A percentile compares a stretch with the other conserved stretches of the same genome.
These are phyloP conservation scores for Gortyna flavago DNA, from an alignment of 2,888 invertebrate genomes.

Conservation along the genomic window DNA sequence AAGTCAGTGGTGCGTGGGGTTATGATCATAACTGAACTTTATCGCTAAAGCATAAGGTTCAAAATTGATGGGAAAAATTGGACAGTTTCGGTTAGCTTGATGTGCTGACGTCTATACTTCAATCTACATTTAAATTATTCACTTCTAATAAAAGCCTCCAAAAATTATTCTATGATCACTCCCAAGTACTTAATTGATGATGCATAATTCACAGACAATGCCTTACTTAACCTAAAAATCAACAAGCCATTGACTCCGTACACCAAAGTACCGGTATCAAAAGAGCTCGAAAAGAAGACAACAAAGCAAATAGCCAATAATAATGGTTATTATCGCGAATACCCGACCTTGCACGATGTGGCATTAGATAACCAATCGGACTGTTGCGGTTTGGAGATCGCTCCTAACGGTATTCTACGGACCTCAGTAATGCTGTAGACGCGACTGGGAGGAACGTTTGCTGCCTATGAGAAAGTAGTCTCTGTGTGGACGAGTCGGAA, in stretches of 20 bases:
- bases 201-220: slow-evolving; percentile 2
- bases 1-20: not conserved
- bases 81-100: too few species aligned
- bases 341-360: slow-evolving; percentile 77
- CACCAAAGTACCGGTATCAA: slow-evolving; percentile 55
- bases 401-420: slow-evolving; percentile 78
- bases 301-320: slow-evolving; percentile 65
- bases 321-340: slow-evolving; percentile 67
- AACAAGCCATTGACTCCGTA: slow-evolving; percentile 33
- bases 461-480: slow-evolving; percentile 54
- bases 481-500: slow-evolving; percentile 19
- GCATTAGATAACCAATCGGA: slow-evolving; percentile 83
- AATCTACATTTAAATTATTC: slow-evolving; percentile 4
- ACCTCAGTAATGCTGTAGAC: slow-evolving; percentile 33
- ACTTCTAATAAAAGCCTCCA: not conserved
- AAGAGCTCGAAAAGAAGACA: slow-evolving; percentile 62
- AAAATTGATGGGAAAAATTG: too few species aligned
- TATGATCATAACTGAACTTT: too few species aligned
- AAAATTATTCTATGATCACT: slow-evolving; percentile 1
- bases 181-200: not conserved
- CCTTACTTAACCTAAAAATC: slow-evolving; percentile 40
- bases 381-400: slow-evolving; percentile 81
- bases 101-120: too few species aligned
- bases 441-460: not conserved
- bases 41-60: too few species aligned